Base-by-base conservation (phyloP, 2,113 vertebrate genomes). In the Chloropsis cyanopogon region DNA sequence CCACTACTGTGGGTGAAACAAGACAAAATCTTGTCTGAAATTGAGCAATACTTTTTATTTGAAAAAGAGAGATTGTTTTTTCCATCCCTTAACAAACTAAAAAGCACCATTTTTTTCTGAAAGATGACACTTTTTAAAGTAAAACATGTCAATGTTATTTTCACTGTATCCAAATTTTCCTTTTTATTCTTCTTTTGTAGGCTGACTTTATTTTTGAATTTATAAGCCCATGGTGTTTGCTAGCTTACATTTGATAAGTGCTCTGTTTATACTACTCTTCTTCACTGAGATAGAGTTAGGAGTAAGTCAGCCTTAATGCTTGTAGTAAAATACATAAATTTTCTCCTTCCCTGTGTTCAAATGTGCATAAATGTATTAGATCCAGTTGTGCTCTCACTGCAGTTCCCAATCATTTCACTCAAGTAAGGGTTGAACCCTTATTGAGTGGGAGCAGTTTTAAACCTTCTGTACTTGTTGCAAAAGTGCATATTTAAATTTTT, bases 41-140 rank as follows among this genome's bases (percentile, higher is more conserved):
- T 92, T 95, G 89, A 86, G 93, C 86, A 95, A 92, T 89, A 33
- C 37, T 92, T 91, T 65, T 84, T 53, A 56, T 93, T 93, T 85
- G 49, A 82, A 71, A 68, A 64, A 53, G n/a, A 70, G 10, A 42
- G 23, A 54, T 70, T 84, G 50, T 42, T 92, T 91, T 95, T 75
- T 69, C 66, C 33, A 84, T 39, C 28, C 68, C 65, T 68, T 80
- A 49, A 80, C 60, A 86, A 90, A 87, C 19, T 56, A 29, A 84
- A 91, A 92, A 68, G 19, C 49, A 60, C 37, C 0, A 15, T 50
- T 83, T 93, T 77, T 90, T 82, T 49, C 64, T 63, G 92, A 76
- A 92, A 71, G 20, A 10, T 0, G 1, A 63, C 41, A 50, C 46
- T 54, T 88, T 35, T 65, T 12, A 1, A 66, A 90, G 50, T 90